Base-by-base conservation (phyloP, 2,797 vertebrate species). In the Passerculus sandwichensis region DNA sequence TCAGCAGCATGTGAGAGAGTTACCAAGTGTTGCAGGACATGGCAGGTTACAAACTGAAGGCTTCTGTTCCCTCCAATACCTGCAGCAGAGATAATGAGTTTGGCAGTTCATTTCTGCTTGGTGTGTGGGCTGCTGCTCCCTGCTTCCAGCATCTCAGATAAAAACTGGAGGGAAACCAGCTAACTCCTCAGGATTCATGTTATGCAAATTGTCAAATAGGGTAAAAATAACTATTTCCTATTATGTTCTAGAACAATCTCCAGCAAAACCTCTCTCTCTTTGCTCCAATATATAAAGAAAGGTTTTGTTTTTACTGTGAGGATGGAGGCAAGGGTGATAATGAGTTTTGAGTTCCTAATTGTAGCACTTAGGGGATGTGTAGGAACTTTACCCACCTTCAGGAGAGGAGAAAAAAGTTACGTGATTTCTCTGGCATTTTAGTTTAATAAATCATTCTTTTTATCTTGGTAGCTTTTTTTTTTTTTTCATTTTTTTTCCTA, bases 401-500 rank as follows among this genome's bases (percentile, higher is more conserved):
- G 66, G 36, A 91, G 29, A 66, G 72, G 22, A 92, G 67, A 56
- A 84, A 79, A 91, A 85, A 40, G 11, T 88, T 88, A 40, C 15
- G 13, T 79, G 60, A 70, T 84, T 81, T 90, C 67, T 56, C 45
- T 82, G 83, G 67, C 32, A 44, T 84, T 91, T 84, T 65, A 89
- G 73, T 88, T 96, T 96, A 94, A 94, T 94, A 96, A 85, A 93
- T 96, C 56, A 96, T 87, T 91, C 83, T 93, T 95, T 91, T 90
- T 82, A 57, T 91, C 82, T 90, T 88, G 20, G 14, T 32, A 17
- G 42, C 12, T 38, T 19, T 60, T 85, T 13, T 53, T 86, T 82
- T 60, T 15, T 10, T 14, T 6, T 27, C 29, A 27, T 29, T 40
- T 13, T 10, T 6, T 2, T 0, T 9, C 42, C 69, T 83, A 85